A percentile compares a stretch with the other conserved stretches of the same genome.
phyloP scores from a whole-genome alignment of 53 echinoderm and acorn worm species.

The Paracentrotus lividus region DNA sequence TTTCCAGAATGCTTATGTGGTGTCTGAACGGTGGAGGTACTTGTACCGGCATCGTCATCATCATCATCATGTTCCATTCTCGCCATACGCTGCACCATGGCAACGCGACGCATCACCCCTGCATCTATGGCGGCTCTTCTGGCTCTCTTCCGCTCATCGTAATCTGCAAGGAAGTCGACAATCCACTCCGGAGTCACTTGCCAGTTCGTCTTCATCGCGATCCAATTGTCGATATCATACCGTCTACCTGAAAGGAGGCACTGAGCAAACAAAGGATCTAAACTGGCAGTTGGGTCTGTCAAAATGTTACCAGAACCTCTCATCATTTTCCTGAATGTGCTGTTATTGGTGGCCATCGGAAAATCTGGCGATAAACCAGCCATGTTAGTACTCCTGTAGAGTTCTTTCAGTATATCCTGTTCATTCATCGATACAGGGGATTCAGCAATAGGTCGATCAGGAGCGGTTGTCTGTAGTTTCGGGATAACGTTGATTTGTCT shows the following conservation, averaged over 20 bases:
- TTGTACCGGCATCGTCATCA: not conserved
- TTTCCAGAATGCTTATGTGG: not conserved
- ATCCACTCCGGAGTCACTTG: conserved; percentile 57
- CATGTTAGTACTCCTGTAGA: not conserved
- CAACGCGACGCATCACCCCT: conserved; percentile 65
- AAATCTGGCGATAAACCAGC: not conserved
- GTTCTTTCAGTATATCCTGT: conserved; percentile 1
- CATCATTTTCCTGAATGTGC: conserved; percentile 47
- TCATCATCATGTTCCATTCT: not conserved
- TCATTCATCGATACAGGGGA: not conserved
- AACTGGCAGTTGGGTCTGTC: not conserved
- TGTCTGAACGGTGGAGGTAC: not conserved
- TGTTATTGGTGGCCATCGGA: conserved; percentile 34
- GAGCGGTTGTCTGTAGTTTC: not conserved
- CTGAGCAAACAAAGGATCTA: conserved; percentile 32
- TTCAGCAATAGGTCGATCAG: not conserved
- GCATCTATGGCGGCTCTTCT: conserved; percentile 49
- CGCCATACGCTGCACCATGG: conserved; percentile 55
- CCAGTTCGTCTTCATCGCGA: conserved; percentile 57
- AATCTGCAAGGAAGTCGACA: conserved; percentile 46
- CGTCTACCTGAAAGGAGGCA: conserved; percentile 46
- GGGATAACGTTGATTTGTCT: conserved; percentile 30
- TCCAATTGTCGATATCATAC: conserved; percentile 63
- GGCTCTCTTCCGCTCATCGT: conserved; percentile 33
- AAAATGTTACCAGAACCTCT: not conserved